Conservation (phyloP, 2,113 vertebrate species). For the Hyperopisus bebe region DNA sequence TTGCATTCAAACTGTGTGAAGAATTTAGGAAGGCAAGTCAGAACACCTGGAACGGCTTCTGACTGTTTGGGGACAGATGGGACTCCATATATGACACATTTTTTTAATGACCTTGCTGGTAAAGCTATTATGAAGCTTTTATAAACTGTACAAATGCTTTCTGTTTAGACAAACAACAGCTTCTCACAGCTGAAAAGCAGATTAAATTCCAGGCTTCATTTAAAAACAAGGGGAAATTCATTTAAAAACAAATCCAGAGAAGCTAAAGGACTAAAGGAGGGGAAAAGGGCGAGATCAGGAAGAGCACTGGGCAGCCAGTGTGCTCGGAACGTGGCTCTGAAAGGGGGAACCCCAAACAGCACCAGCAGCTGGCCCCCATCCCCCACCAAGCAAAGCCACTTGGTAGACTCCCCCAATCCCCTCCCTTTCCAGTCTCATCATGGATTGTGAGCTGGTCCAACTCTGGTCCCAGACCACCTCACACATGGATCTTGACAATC, state of each 20-base stretch:
- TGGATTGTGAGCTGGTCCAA: background rate
- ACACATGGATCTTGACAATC: background rate
- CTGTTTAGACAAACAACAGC: background rate
- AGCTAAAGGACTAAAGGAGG: background rate
- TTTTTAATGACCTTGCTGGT: background rate
- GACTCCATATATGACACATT: background rate
- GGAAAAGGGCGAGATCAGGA: background rate
- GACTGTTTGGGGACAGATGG: background rate
- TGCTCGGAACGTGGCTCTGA: background rate
- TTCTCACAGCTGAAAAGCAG: background rate
- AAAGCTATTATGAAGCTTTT: background rate
- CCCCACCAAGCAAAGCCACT: background rate
- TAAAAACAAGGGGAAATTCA: no score
- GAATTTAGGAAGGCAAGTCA: background rate
- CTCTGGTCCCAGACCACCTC: background rate
- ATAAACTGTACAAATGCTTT: background rate
- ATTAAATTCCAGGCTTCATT: background rate
- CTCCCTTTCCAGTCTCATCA: background rate
- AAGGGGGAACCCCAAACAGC: background rate
- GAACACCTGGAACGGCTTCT: no score
- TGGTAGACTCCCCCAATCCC: background rate
- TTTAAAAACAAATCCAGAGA: background rate
- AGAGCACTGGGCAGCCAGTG: background rate
- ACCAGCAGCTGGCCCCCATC: background rate
- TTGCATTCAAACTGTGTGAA: background rate